Conservation (phyloP, 2,888 invertebrate species). For the Capitulum mitella region DNA sequence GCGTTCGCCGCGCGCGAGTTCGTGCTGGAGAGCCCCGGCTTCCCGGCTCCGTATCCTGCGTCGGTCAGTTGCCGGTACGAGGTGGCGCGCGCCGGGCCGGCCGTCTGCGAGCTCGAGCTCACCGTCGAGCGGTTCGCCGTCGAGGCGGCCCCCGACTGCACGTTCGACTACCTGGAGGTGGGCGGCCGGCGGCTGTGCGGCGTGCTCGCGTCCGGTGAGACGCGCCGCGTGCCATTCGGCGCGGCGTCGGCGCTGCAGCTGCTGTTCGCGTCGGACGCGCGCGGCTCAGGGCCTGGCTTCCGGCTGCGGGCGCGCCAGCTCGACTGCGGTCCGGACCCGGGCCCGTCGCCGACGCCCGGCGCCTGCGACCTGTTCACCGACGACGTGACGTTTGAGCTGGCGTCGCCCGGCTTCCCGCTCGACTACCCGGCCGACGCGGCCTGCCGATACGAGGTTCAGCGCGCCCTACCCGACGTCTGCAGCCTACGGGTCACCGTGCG, state of each 20-base stretch:
- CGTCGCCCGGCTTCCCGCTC: not conserved
- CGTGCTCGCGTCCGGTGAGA: not conserved
- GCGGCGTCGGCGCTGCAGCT: not conserved
- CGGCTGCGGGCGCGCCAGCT: not conserved
- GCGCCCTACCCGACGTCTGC: slow-evolving; percentile 5
- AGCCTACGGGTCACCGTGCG: not conserved
- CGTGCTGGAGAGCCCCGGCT: not conserved
- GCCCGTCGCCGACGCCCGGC: not conserved
- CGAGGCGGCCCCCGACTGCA: not conserved
- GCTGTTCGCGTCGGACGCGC: not conserved
- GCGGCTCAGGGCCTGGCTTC: not conserved
- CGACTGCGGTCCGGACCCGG: not conserved
- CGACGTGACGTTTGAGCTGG: not conserved
- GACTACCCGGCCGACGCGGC: not conserved
- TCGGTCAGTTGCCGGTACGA: not conserved
- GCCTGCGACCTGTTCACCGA: not conserved
- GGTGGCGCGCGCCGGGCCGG: not conserved
- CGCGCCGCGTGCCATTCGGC: not conserved
- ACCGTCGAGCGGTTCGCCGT: not conserved
- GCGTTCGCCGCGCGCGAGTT: not conserved
- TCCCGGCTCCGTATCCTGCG: not conserved
- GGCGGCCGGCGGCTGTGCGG: not conserved
- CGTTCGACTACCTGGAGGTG: not conserved
- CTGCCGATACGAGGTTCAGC: not conserved
- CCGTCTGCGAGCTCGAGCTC: not conserved